Percentiles rank a stretch among this genome's conserved stretches.
These are phyloP conservation scores for Antechinus flavipes DNA, from an alignment of 2,113 vertebrate species.

Conservation along the genomic window DNA sequence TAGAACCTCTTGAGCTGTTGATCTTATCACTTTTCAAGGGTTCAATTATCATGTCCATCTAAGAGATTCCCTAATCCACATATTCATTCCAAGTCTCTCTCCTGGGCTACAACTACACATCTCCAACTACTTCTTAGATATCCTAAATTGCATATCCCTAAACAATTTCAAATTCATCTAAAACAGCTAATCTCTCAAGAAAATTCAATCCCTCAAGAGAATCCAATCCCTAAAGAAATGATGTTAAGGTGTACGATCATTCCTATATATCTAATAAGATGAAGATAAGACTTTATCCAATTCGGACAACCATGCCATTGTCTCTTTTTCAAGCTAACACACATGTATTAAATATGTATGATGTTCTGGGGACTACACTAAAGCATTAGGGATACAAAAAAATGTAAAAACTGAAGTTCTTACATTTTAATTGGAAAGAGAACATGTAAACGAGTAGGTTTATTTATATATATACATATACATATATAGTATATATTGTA, in stretches of 20 bases:
- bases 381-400: neutral
- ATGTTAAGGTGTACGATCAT: neutral
- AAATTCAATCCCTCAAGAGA: neutral
- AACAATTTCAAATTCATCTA: neutral
- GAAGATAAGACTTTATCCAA: neutral
- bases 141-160: neutral
- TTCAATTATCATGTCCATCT: no score
- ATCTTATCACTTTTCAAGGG: no score
- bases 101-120: neutral
- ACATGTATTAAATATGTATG: neutral
- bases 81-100: neutral
- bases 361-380: neutral
- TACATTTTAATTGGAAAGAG: no score
- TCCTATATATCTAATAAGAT: neutral
- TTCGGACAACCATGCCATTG: neutral
- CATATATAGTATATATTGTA: no score
- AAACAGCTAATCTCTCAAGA: neutral
- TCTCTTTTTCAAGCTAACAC: neutral
- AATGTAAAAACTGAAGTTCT: no score
- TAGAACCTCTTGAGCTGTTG: neutral
- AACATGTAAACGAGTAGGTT: no score
- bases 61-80: no score
- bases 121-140: neutral
- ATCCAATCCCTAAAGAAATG: neutral
- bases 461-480: no score